phyloP scores from a whole-genome alignment of 2,888 invertebrate species.

The Acheta domesticus region DNA sequence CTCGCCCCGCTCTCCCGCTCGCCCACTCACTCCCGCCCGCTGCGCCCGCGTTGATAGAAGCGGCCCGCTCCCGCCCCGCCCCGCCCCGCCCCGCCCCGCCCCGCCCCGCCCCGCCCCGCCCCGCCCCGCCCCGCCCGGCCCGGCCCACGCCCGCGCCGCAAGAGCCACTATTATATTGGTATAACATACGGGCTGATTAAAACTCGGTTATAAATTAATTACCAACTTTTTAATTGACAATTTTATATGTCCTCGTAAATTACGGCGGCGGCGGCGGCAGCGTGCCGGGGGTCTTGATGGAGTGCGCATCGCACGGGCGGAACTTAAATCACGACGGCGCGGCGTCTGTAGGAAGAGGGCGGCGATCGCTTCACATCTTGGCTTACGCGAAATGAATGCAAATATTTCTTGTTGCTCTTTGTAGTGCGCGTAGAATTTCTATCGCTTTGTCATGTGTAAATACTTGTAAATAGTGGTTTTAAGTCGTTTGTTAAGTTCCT shows the following conservation, averaged over 20 bases:
- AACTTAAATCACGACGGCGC: background rate
- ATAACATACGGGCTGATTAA: slow-evolving; percentile 8
- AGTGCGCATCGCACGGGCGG: background rate
- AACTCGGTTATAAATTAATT: slow-evolving; percentile 18
- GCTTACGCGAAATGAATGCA: background rate
- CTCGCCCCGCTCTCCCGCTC: background rate
- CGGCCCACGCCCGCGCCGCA: background rate
- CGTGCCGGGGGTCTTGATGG: background rate
- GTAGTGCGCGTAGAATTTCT: background rate
- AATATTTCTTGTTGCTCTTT: background rate
- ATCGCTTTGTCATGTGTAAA: no score
- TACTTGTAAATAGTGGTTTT: no score
- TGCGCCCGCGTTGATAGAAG: background rate
- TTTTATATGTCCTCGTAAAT: slow-evolving; percentile 8
- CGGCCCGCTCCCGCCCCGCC: background rate
- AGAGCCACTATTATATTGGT: background rate
- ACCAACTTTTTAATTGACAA: slow-evolving; percentile 18
- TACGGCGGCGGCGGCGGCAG: background rate
- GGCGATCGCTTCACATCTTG: background rate
- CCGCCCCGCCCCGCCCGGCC: background rate
- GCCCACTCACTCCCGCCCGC: background rate
- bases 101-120: background rate
- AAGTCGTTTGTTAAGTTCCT: no score
- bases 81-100: background rate
- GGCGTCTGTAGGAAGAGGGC: background rate